Conservation (phyloP, 2,888 invertebrate species). For the Drosophila mettleri region DNA sequence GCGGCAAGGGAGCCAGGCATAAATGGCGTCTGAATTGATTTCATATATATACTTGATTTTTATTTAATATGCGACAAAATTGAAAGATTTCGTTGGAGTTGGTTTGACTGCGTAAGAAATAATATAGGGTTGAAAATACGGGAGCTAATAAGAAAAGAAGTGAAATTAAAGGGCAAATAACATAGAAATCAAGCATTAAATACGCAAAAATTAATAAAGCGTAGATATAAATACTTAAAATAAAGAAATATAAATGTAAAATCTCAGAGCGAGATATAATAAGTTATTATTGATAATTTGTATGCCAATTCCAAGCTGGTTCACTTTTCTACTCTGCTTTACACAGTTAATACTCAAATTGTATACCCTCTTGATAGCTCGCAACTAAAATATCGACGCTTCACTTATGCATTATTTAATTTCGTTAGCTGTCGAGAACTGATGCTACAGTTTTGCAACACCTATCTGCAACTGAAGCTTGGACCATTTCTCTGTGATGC, state of each 20-base stretch:
- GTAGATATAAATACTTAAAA: neutral
- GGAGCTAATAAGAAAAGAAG: neutral
- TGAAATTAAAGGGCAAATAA: neutral
- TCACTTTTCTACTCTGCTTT: neutral
- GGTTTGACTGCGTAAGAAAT: constrained; percentile 17
- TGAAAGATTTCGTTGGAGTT: constrained; percentile 36
- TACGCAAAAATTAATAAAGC: neutral
- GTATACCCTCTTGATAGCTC: neutral
- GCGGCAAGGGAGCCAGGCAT: constrained; percentile 21
- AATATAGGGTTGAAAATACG: neutral
- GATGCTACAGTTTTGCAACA: constrained; percentile 12
- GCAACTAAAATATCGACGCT: neutral
- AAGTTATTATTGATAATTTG: too few species aligned
- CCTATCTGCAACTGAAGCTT: constrained; percentile 3
- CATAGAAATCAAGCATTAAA: neutral
- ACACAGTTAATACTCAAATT: neutral
- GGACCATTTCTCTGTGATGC: neutral
- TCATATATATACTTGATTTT: constrained; percentile 66
- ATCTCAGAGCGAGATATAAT: too few species aligned
- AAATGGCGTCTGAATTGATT: constrained; percentile 68
- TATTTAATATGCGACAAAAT: constrained; percentile 60
- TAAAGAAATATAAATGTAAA: neutral
- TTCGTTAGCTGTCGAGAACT: constrained; percentile 27
- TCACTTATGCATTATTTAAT: constrained; percentile 19
- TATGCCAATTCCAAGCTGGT: too few species aligned